Evolutionary conservation across 37 sponge, comb jelly and placozoan genomes (phyloP).

Genomic region (Cladorhizidae sp.): DNA sequence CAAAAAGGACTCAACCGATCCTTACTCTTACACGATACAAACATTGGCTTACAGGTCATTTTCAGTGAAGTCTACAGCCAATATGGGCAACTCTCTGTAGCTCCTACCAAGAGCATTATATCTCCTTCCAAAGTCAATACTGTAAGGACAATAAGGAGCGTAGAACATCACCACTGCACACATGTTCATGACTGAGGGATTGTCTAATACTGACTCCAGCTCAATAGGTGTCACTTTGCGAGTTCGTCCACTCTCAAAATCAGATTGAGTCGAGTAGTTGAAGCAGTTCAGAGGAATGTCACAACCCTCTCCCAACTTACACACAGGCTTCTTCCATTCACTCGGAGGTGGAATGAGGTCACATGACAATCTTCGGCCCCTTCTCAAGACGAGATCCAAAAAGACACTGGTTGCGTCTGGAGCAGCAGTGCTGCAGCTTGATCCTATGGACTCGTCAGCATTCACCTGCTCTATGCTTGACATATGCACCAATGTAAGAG

Average conservation of each 20-base stretch:
- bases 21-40: neutral
- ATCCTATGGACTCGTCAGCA: neutral
- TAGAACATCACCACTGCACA: slow-evolving; percentile 82
- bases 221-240: slow-evolving; percentile 36
- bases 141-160: slow-evolving; percentile 67
- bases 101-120: slow-evolving; percentile 71
- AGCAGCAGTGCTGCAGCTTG: no score
- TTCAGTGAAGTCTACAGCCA: slow-evolving; percentile 62
- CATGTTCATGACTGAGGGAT: slow-evolving; percentile 3
- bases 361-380: neutral
- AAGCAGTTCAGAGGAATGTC: slow-evolving; percentile 33
- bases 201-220: slow-evolving; percentile 48
- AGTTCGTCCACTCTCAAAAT: slow-evolving; percentile 8
- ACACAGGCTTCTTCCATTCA: slow-evolving; percentile 5
- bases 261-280: slow-evolving; percentile 14
- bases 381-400: neutral
- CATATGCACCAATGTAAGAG: neutral
- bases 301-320: slow-evolving; percentile 30
- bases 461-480: neutral
- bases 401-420: neutral
- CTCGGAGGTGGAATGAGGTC: neutral
- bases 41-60: slow-evolving; percentile 51
- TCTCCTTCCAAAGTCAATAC: slow-evolving; percentile 48
- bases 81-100: slow-evolving; percentile 43
- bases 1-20: neutral